Base-by-base conservation (phyloP, 1,140 invertebrate genomes). In the Zaprionus tsacasi region DNA sequence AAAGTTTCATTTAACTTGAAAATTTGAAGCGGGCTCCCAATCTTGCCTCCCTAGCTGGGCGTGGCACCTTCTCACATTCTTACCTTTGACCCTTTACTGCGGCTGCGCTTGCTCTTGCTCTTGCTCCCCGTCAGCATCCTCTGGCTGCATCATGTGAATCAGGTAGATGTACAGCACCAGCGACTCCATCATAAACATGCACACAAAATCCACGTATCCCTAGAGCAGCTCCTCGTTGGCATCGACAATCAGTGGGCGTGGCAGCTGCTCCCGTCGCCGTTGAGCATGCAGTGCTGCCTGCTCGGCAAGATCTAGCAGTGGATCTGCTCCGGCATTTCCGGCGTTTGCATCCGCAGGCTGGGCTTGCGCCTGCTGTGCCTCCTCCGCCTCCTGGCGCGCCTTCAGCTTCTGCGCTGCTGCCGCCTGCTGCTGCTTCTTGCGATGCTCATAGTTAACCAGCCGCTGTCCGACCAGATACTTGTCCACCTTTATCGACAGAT, bases 401-500 rank as follows among this genome's bases (percentile, higher is more conserved):
- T 66, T 82, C 11, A 64, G 40, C 64, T 89, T 88, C 65, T 93
- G 92, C 30, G 93, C 93, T 69, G 93, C 93, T 12, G 79, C 52
- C 21, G 63, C 70, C 6, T 77, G 74, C 25, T 93, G 93, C 75
- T 94, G 94, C 82, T 95, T 95, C 73, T 95, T 95, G 64, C 95
- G 94, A 92, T 96, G 96, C 91, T 99, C 97, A 92, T 99, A 99
- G 93, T 99, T 99, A 0, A 99, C 98, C 61, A 99, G 94, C 64
- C 98, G 94, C 86, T 98, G 96, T 0, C 98, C 98, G 3, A 99
- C 98, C 27, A 99, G 94, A 93, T 99, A 99, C 94, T 99, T 99
- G 92, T 99, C 99, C 94, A 99, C 99, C 93, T 99, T 99, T 91
- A 99, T 99, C 93, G 99, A 98, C 92, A 99, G 97, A 91, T 99